Percentiles rank a stretch among this genome's conserved stretches.
phyloP scores from a whole-genome alignment of 2,113 vertebrate species.

The Semnopithecus entellus region DNA sequence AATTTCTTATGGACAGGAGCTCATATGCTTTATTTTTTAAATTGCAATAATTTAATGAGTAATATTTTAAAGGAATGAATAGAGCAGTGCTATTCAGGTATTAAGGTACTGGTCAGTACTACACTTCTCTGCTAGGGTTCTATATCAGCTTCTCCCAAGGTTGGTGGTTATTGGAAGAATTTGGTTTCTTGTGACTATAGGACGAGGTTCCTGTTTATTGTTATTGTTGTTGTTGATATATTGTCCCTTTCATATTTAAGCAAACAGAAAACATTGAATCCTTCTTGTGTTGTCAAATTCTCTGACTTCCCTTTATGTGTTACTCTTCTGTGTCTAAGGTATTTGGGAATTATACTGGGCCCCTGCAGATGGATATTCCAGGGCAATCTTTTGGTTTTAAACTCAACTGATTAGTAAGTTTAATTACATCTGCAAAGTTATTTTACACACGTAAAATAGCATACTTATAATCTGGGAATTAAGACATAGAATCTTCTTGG shows the following conservation, averaged over 20 bases:
- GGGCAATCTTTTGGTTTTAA: neutral
- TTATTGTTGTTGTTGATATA: neutral
- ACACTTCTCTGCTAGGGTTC: neutral
- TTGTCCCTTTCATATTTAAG: neutral
- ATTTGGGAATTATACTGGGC: neutral
- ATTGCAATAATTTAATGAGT: neutral
- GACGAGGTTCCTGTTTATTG: neutral
- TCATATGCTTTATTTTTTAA: neutral
- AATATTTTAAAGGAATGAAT: neutral
- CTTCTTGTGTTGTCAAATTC: neutral
- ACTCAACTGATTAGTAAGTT: neutral
- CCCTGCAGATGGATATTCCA: neutral
- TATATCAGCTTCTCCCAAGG: neutral
- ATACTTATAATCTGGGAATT: neutral
- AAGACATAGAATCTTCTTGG: neutral
- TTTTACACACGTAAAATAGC: neutral
- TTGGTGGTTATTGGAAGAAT: neutral
- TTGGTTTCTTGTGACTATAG: neutral
- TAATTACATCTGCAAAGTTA: neutral
- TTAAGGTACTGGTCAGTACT: neutral
- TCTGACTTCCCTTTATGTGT: neutral
- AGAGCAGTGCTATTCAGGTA: neutral
- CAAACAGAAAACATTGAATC: neutral
- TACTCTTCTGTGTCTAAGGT: neutral
- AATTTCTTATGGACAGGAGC: neutral